A percentile compares a stretch with the other conserved stretches of the same genome.
phyloP scores from a whole-genome alignment of 2,113 vertebrate species.

The Bombycilla garrulus region DNA sequence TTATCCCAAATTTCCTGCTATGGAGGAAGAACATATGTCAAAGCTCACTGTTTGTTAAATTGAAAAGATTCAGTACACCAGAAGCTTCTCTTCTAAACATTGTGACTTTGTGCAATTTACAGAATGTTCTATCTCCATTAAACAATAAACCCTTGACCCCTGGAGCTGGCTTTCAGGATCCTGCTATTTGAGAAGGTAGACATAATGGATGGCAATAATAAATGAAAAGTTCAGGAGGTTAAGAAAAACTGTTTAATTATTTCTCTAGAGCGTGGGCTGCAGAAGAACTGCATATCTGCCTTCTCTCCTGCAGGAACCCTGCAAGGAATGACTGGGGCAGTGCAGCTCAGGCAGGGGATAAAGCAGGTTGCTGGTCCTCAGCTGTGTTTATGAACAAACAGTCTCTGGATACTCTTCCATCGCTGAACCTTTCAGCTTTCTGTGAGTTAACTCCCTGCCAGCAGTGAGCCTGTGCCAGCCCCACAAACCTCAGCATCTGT shows the following conservation, averaged over 20 bases:
- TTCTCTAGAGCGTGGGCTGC: conserved; percentile 75
- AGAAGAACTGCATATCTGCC: conserved; percentile 57
- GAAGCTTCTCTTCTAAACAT: conserved; percentile 85
- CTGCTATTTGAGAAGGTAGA: conserved; percentile 79
- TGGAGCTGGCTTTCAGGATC: conserved; percentile 75
- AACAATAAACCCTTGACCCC: conserved; percentile 83
- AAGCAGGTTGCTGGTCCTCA: conserved; percentile 75
- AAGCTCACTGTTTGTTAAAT: conserved; percentile 80
- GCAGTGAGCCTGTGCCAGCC: conserved; percentile 71
- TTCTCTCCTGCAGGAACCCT: conserved; percentile 49
- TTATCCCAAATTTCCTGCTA: conserved; percentile 83
- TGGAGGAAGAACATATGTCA: conserved; percentile 82
- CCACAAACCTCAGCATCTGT: conserved; percentile 75
- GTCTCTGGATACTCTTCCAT: conserved; percentile 72
- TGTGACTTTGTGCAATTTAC: conserved; percentile 84
- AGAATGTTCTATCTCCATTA: conserved; percentile 88
- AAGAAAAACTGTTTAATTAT: conserved; percentile 86
- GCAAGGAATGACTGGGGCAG: conserved; percentile 45
- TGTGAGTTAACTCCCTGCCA: conserved; percentile 67
- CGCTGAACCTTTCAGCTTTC: conserved; percentile 58
- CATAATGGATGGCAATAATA: conserved; percentile 80
- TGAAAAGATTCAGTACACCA: conserved; percentile 79
- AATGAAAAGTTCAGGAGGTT: conserved; percentile 79
- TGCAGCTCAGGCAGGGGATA: conserved; percentile 7
- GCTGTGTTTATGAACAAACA: conserved; percentile 76